phyloP scores from a whole-genome alignment of 2,888 invertebrate species.

The Diadegma fenestrale region DNA sequence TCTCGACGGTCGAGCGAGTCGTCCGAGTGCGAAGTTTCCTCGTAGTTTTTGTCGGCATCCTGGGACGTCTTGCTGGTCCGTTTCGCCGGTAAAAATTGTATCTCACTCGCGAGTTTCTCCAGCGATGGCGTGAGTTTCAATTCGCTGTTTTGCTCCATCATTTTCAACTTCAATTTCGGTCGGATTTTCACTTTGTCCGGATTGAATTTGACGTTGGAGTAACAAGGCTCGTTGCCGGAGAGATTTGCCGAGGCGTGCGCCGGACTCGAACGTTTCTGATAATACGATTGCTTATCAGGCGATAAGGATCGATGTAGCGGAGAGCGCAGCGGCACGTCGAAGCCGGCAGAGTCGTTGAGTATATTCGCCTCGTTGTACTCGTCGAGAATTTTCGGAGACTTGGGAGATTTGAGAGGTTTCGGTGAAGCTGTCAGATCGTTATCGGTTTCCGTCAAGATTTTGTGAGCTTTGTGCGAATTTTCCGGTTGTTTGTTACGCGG shows the following conservation, averaged over 20 bases:
- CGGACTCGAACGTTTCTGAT: constrained; percentile 63
- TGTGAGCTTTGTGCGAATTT: constrained; percentile 29
- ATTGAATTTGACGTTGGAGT: constrained; percentile 76
- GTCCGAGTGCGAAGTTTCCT: constrained; percentile 75
- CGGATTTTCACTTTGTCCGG: constrained; percentile 71
- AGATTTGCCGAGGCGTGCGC: constrained; percentile 58
- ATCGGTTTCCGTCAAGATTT: constrained; percentile 45
- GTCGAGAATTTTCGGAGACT: constrained; percentile 78
- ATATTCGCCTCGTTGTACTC: constrained; percentile 81
- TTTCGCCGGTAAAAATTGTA: constrained; percentile 79
- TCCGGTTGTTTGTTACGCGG: not conserved
- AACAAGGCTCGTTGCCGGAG: constrained; percentile 73
- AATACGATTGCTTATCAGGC: constrained; percentile 70
- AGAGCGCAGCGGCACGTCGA: constrained; percentile 38
- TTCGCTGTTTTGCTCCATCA: constrained; percentile 69
- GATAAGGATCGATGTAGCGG: constrained; percentile 67
- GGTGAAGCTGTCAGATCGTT: constrained; percentile 30
- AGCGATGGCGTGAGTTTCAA: constrained; percentile 78
- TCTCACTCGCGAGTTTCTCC: constrained; percentile 81
- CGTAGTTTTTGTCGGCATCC: constrained; percentile 62
- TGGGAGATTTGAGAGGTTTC: constrained; percentile 68
- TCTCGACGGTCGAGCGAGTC: constrained; percentile 70
- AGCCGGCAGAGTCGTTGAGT: constrained; percentile 73
- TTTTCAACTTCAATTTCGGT: constrained; percentile 71
- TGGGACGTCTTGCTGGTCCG: constrained; percentile 43